Conservation (phyloP, 1,140 invertebrate species). For the Orchesella cincta region DNA sequence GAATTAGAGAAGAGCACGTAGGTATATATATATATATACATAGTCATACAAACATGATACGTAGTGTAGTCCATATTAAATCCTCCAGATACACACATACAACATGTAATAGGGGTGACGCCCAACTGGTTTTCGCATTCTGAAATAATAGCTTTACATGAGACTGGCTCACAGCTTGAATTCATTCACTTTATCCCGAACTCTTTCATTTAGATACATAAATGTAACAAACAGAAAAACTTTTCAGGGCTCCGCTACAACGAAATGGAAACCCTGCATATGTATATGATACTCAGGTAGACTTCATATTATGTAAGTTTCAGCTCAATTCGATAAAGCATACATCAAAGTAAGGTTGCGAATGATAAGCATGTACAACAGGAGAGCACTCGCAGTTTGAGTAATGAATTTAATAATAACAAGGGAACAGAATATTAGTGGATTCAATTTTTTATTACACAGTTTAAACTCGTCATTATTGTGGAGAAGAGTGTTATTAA, state of each 20-base stretch:
- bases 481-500: not conserved
- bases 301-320: too few relatives aligned
- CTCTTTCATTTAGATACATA: not conserved
- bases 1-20: not conserved
- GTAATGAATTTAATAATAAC: not conserved
- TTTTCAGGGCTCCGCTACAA: too few relatives aligned
- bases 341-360: too few relatives aligned
- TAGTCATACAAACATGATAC: not conserved
- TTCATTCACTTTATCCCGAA: too few relatives aligned
- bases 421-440: not conserved
- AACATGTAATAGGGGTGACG: constrained; percentile 4
- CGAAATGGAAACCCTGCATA: too few relatives aligned
- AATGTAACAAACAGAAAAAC: not conserved
- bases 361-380: too few relatives aligned
- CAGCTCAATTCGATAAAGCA: too few relatives aligned
- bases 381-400: too few relatives aligned
- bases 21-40: not conserved
- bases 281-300: too few relatives aligned
- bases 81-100: not conserved
- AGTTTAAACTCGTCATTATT: not conserved
- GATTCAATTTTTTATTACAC: not conserved
- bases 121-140: constrained; percentile 28
- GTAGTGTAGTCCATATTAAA: not conserved
- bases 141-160: constrained; percentile 23
- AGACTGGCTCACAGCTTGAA: constrained; percentile 19